Base-by-base conservation (phyloP, 2,113 vertebrate species). In the Oophaga pumilio region DNA sequence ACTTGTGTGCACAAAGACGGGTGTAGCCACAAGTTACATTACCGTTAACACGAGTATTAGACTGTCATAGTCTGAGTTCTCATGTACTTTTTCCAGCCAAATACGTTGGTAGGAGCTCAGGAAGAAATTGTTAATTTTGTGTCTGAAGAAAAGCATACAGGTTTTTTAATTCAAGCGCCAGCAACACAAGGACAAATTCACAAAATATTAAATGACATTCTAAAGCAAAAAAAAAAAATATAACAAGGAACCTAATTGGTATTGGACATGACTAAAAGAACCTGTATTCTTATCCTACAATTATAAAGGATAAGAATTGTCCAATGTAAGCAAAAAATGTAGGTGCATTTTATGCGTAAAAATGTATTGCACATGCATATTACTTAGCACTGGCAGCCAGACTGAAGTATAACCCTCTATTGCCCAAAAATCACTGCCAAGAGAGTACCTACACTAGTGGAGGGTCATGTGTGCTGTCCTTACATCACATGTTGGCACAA, bases 111-210 rank as follows among this genome's bases (percentile, higher is more conserved):
- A 99, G 96, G 97, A 94, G 94, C 93, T 98, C 97, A 98, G 97
- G 98, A 97, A 97, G 97, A 97, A 97, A 98, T 96, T 97, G 94
- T 96, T 98, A 97, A 95, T 98, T 98, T 94, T 98, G 96, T 99
- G 97, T 97, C 98, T 98, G 94, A 95, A 94, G 96, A 95, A 95
- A 97, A 96, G 96, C 94, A 97, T 93, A 97, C 90, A 97, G 94
- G 91, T 97, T 96, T 95, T 96, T 95, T 96, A 95, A 96, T 96
- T 96, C 94, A 95, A 95, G 95, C 95, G 94, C 95, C 92, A 95
- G 95, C 92, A 96, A 90, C 94, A 94, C 91, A 94, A 84, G 91
- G 90, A 95, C 82, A 91, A 90, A 60, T 52, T 82, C 80, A 88
- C 79, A 88, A 68, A 43, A 83, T 74, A 83, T 73, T 83, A 82